Conservation (phyloP, 2,888 invertebrate genomes). For the Macaria notata region DNA sequence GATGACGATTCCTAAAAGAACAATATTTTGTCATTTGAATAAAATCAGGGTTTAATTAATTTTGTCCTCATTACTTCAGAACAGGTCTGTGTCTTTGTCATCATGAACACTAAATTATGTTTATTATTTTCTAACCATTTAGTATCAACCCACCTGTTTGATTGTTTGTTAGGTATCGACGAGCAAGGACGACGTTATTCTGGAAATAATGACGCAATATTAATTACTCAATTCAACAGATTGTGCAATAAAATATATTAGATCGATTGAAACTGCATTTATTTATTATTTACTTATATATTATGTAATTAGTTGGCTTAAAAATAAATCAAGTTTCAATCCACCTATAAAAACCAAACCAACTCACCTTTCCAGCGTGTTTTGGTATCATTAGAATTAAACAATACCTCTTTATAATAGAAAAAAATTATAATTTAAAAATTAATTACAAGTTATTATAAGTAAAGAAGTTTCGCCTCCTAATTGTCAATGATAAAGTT, state of each 20-base stretch:
- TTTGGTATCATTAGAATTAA: slow-evolving; percentile 45
- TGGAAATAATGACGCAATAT: no score
- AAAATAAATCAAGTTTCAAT: neutral
- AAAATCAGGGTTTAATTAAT: slow-evolving; percentile 33
- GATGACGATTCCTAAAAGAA: no score
- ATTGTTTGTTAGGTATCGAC: no score
- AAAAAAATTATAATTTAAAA: slow-evolving; percentile 82
- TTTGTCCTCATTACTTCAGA: slow-evolving; percentile 58
- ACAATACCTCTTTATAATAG: slow-evolving; percentile 67
- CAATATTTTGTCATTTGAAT: neutral
- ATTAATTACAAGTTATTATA: slow-evolving; percentile 78
- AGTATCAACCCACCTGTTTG: neutral
- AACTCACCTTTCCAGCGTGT: slow-evolving; percentile 43
- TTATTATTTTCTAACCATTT: no score
- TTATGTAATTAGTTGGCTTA: no score
- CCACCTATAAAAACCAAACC: slow-evolving; percentile 7
- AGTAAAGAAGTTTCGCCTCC: slow-evolving; percentile 61
- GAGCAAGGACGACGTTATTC: no score
- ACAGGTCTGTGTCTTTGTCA: slow-evolving; percentile 68
- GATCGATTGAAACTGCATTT: no score
- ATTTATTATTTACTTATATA: no score
- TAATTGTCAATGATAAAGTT: slow-evolving; percentile 52
- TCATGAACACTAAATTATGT: slow-evolving; percentile 30
- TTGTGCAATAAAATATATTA: no score
- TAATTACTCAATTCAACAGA: no score